Conservation (phyloP, 2,888 invertebrate genomes). For the Cataglyphis albicans region DNA sequence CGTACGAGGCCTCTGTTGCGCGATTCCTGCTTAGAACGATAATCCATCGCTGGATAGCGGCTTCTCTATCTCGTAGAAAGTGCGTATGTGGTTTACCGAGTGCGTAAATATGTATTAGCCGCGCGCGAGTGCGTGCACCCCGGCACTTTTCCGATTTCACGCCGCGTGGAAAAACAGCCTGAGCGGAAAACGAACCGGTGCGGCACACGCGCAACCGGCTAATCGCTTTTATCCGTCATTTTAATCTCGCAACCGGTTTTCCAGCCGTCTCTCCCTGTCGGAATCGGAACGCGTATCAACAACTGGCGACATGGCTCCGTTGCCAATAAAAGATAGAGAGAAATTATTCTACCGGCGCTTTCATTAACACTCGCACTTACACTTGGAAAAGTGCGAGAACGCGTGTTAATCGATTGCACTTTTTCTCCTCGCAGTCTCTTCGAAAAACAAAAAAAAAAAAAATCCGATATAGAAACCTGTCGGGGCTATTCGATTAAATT, state of each 20-base stretch:
- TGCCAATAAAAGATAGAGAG: conserved; percentile 65
- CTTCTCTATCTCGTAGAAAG: conserved; percentile 34
- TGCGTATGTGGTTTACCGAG: conserved; percentile 27
- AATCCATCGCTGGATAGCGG: conserved; percentile 11
- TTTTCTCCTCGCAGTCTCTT: conserved; percentile 6
- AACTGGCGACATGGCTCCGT: conserved; percentile 57
- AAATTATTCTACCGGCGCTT: conserved; percentile 51
- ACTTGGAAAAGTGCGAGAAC: conserved; percentile 27
- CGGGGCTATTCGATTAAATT: conserved; percentile 42
- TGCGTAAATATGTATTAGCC: conserved; percentile 55
- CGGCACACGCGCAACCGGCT: conserved; percentile 40
- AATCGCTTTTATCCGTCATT: conserved; percentile 48
- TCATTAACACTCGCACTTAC: conserved; percentile 59
- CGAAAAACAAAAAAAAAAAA: background rate
- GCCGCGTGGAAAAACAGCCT: conserved; percentile 43
- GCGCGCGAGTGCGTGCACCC: conserved; percentile 41
- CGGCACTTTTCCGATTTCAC: conserved; percentile 55
- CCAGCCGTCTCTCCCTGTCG: background rate
- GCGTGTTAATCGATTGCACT: conserved; percentile 21
- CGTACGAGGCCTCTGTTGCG: background rate
- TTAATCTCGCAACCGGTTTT: conserved; percentile 65
- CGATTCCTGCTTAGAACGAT: conserved; percentile 3
- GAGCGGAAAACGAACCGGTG: conserved; percentile 58
- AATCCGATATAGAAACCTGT: conserved; percentile 11
- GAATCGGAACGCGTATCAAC: conserved; percentile 67